Evolutionary conservation across 2,113 vertebrate genomes (phyloP).

Genomic region (Xiphias gladius): DNA sequence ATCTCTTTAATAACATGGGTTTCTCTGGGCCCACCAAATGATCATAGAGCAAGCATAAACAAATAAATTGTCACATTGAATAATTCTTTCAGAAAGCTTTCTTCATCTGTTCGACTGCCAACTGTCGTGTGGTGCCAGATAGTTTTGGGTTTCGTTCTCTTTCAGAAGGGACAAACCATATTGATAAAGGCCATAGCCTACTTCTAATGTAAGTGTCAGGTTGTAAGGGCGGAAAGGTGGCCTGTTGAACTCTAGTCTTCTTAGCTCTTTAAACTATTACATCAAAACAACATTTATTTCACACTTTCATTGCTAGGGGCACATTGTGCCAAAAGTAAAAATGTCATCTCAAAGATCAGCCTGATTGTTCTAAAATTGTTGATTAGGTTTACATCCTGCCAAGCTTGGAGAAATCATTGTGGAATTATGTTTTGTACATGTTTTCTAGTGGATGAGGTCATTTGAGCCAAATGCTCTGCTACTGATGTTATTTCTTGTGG

Average conservation of each 20-base stretch:
- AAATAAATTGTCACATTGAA: conserved; percentile 70
- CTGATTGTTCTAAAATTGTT: conserved; percentile 66
- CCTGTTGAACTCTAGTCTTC: conserved; percentile 56
- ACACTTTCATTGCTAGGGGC: conserved; percentile 47
- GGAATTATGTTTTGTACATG: conserved; percentile 42
- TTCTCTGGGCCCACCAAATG: conserved; percentile 49
- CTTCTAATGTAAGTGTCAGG: conserved; percentile 61
- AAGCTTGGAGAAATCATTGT: conserved; percentile 40
- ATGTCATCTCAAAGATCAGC: conserved; percentile 61
- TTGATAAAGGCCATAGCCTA: conserved; percentile 61
- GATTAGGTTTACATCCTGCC: conserved; percentile 58
- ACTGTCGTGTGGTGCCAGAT: conserved; percentile 63
- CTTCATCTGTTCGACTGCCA: conserved; percentile 71
- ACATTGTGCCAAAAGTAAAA: conserved; percentile 46
- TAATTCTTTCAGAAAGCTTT: conserved; percentile 67
- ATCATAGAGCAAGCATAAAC: conserved; percentile 63
- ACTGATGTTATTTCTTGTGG: conserved; percentile 36
- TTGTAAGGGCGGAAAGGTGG: not conserved
- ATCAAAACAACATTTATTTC: conserved; percentile 64
- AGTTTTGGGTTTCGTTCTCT: conserved; percentile 47
- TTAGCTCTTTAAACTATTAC: conserved; percentile 46
- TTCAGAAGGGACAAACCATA: conserved; percentile 58
- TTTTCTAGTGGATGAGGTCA: conserved; percentile 41
- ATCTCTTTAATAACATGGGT: conserved; percentile 53
- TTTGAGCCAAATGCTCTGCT: conserved; percentile 32